These are phyloP conservation scores for Drosophila nigrodunni DNA, from an alignment of 1,140 invertebrate species.

Conservation along the genomic window DNA sequence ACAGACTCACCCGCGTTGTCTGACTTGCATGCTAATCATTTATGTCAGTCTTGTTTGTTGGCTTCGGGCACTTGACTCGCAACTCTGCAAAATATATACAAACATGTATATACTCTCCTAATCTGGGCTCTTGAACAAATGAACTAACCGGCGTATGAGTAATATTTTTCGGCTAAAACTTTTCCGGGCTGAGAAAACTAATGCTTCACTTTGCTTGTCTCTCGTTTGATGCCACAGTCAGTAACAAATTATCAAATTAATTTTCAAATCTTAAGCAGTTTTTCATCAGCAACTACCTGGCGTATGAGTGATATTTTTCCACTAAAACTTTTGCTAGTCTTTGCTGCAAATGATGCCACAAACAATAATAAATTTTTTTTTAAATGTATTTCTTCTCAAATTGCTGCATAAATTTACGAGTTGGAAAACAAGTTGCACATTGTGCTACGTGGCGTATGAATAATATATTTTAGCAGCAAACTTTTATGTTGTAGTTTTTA, in stretches of 20 bases:
- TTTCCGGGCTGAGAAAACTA: neutral
- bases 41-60: constrained; percentile 18
- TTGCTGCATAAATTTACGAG: no score
- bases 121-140: constrained; percentile 28
- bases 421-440: no score
- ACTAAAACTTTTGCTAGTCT: neutral
- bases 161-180: constrained; percentile 17
- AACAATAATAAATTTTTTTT: neutral
- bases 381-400: no score
- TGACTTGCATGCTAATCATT: constrained; percentile 35
- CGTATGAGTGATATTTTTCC: constrained; percentile 1
- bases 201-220: neutral
- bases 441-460: no score
- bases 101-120: constrained; percentile 3
- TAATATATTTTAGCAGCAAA: no score
- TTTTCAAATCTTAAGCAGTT: neutral
- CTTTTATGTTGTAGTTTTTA: no score
- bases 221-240: neutral
- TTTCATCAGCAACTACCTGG: neutral
- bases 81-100: constrained; percentile 14
- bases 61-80: constrained; percentile 7
- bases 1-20: neutral
- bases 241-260: constrained; percentile 1
- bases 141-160: constrained; percentile 27
- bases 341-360: neutral